A percentile compares a stretch with the other conserved stretches of the same genome.
These are phyloP conservation scores for Aratinga solstitialis DNA, from an alignment of 2,797 vertebrate genomes.

Conservation along the genomic window DNA sequence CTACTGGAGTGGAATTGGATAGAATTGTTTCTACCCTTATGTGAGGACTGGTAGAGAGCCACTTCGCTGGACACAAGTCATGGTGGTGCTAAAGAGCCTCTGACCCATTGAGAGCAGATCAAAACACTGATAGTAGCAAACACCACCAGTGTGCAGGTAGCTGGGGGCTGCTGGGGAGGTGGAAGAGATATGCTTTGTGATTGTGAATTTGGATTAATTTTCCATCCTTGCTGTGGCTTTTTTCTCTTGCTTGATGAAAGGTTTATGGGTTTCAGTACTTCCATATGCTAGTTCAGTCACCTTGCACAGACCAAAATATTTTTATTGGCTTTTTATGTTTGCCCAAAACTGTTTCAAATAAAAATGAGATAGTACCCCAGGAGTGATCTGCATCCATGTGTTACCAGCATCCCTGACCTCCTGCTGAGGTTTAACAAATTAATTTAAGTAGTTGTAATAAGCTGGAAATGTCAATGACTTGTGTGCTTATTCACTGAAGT, in stretches of 20 bases:
- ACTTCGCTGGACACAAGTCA: accelerated
- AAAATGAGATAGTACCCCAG: neutral
- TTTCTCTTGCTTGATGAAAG: neutral
- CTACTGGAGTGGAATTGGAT: neutral
- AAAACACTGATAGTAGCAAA: neutral
- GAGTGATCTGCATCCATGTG: neutral
- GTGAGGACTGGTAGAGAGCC: neutral
- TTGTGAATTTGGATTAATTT: neutral
- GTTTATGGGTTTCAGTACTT: neutral
- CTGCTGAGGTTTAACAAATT: neutral
- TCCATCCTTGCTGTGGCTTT: neutral
- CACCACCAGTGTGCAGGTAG: neutral
- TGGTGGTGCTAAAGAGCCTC: neutral
- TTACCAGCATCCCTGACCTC: neutral
- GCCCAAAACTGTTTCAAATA: neutral
- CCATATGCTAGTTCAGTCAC: neutral
- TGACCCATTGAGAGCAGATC: neutral
- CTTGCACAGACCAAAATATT: neutral
- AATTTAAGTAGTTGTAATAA: neutral
- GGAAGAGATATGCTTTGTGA: neutral
- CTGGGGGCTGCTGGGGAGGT: neutral
- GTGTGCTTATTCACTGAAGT: neutral
- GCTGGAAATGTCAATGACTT: neutral
- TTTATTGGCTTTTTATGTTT: neutral
- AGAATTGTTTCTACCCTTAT: neutral